A percentile compares a stretch with the other conserved stretches of the same genome.
phyloP scores from a whole-genome alignment of 2,888 invertebrate genomes.

The Lepidochrysops patricia region DNA sequence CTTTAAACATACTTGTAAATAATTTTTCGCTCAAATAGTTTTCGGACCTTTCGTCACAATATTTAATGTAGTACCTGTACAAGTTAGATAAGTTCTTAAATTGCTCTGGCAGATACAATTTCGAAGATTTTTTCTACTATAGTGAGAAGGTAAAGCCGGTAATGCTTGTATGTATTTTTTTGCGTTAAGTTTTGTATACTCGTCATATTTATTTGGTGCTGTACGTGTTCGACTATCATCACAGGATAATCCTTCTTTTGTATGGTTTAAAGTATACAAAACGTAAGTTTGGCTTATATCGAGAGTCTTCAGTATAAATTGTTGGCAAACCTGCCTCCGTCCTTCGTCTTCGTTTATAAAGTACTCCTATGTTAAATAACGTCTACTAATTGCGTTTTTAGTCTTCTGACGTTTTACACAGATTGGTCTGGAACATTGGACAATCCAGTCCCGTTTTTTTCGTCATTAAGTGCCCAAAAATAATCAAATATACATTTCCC shows the following conservation, averaged over 20 bases:
- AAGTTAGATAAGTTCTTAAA: conserved; percentile 13
- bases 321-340: conserved; percentile 17
- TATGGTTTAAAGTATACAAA: conserved; percentile 18
- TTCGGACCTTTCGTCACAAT: conserved; percentile 12
- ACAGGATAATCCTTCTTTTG: conserved; percentile 17
- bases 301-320: conserved; percentile 17
- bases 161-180: conserved; percentile 16
- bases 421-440: conserved; percentile 16
- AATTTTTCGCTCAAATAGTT: conserved; percentile 14
- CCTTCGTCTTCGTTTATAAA: conserved; percentile 24
- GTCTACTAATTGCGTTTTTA: conserved; percentile 16
- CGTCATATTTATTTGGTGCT: conserved; percentile 17
- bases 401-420: conserved; percentile 16
- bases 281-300: conserved; percentile 22
- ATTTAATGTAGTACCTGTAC: conserved; percentile 13
- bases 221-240: conserved; percentile 17
- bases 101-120: conserved; percentile 14
- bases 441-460: conserved; percentile 21
- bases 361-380: conserved; percentile 21
- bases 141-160: conserved; percentile 16
- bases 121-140: conserved; percentile 13
- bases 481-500: conserved; percentile 18
- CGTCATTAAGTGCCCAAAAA: conserved; percentile 18
- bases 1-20: conserved; percentile 12
- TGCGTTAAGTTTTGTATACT: conserved; percentile 15